Conservation (phyloP, 2,797 vertebrate species). For the Crenichthys baileyi region DNA sequence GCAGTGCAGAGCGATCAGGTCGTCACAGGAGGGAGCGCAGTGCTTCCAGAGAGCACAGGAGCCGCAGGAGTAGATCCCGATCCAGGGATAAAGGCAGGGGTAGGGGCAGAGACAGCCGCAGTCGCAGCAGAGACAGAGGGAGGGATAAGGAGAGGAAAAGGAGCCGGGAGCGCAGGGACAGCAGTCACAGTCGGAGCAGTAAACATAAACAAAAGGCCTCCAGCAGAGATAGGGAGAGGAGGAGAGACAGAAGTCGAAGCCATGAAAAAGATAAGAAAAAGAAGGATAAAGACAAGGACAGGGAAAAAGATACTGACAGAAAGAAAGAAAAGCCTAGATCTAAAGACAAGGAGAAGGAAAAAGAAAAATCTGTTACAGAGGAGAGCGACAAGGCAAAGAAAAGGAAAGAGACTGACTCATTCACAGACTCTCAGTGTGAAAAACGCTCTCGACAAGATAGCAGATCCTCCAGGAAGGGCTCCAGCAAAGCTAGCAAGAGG, state of each 20-base stretch:
- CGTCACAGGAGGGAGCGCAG: conserved; percentile 86
- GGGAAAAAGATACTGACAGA: conserved; percentile 81
- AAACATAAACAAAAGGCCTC: conserved; percentile 92
- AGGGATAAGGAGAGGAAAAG: conserved; percentile 91
- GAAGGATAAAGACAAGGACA: conserved; percentile 84
- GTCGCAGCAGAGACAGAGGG: conserved; percentile 85
- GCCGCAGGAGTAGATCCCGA: conserved; percentile 84
- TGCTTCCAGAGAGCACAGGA: conserved; percentile 85
- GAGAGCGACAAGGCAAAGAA: conserved; percentile 84
- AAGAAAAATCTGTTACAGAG: conserved; percentile 78
- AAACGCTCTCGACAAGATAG: conserved; percentile 90
- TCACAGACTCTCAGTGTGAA: conserved; percentile 85
- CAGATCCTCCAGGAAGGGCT: conserved; percentile 86
- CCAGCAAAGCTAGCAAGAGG: conserved; percentile 91
- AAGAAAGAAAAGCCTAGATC: conserved; percentile 83
- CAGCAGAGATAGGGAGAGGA: conserved; percentile 90
- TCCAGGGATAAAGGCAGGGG: conserved; percentile 85
- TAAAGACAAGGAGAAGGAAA: conserved; percentile 83
- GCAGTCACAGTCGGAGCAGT: conserved; percentile 85
- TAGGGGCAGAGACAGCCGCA: conserved; percentile 81
- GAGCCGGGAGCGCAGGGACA: conserved; percentile 85
- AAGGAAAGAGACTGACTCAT: conserved; percentile 81
- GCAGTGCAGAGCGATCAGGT: conserved; percentile 84
- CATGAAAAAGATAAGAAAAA: conserved; percentile 92
- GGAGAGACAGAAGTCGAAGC: conserved; percentile 88